Evolutionary conservation across 2,888 invertebrate species (phyloP), one percentile per base, ranked within the genome.

Genomic region (Tenthredo amoena): DNA sequence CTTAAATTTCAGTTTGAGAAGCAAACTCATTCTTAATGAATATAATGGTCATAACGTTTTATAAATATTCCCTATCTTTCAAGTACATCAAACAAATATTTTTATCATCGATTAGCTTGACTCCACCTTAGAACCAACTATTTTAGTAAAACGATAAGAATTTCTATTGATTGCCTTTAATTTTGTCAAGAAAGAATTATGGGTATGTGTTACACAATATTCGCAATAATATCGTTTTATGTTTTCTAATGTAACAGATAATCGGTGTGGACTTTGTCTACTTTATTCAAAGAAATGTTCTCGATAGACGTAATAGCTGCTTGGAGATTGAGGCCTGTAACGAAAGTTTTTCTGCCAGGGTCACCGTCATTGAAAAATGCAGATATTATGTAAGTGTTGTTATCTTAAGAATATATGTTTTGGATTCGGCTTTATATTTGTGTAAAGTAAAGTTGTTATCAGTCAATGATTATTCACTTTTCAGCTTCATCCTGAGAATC

Each of bases 311-410:
- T 89, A 96, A 95, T 88, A 95, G 98, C 85, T 96, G 96, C 77
- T 95, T 99, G 87, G 96, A 96, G 93, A 99, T 99, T 91, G 98
- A 98, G 94, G 99, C 99, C 31, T 96, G 96, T 87, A 99, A 99
- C 93, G 98, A 99, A 94, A 98, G 98, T 91, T 99, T 99, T 94
- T 95, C 98, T 21, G 94, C 95, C 84, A 95, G 98, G 91, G 96
- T 99, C 82, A 95, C 96, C 84, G 98, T 99, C 90, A 95, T 97
- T 89, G 99, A 99, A 95, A 97, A 97, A 91, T 99, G 99, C 94
- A 95, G 95, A 94, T 98, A 98, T 93, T 97, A 96, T 92, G 98
- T 98, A 94, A 96, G 97, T 96, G 12, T 34, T 15, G 18, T 37
- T 58, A 34, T 65, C 82, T 72, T 40, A 40, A 65, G 50, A 72